phyloP scores from a whole-genome alignment of 2,797 vertebrate species.

The Euphonia xanthogaster region DNA sequence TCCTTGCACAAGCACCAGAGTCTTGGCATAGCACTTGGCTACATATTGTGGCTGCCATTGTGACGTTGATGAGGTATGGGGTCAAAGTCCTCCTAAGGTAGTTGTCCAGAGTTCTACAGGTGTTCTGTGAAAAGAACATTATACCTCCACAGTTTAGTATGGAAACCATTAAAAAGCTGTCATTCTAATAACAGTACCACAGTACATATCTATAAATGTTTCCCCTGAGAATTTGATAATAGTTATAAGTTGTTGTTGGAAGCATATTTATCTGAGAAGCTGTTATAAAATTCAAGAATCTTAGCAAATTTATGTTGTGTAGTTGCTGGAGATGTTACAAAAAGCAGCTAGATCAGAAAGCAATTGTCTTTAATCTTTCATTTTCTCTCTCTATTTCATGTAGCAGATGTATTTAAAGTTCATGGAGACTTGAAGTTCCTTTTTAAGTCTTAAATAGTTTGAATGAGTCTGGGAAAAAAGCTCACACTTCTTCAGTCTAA shows the following conservation, averaged over 20 bases:
- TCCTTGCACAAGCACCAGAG: conserved; percentile 81
- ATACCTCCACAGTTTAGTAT: not conserved
- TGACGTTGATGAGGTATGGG: conserved; percentile 87
- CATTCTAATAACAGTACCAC: not conserved
- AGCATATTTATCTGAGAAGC: not conserved
- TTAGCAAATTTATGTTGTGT: not conserved
- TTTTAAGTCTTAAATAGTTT: not conserved
- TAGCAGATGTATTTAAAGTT: not conserved
- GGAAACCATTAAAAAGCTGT: not conserved
- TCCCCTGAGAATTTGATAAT: not conserved
- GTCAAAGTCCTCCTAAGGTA: conserved; percentile 78
- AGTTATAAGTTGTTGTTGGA: not conserved
- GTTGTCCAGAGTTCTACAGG: conserved; percentile 77
- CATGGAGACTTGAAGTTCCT: not conserved
- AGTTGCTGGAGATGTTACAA: not conserved
- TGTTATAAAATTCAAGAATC: not conserved
- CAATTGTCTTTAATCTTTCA: not conserved
- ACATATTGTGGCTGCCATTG: conserved; percentile 86
- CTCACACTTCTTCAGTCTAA: not conserved
- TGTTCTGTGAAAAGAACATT: conserved; percentile 69
- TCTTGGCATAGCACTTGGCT: conserved; percentile 80
- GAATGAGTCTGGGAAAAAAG: not conserved
- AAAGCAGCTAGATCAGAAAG: not conserved
- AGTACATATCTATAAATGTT: not conserved
- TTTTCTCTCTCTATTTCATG: not conserved